Evolutionary conservation across 2,113 vertebrate species (phyloP).

Genomic region (Polypterus senegalus): DNA sequence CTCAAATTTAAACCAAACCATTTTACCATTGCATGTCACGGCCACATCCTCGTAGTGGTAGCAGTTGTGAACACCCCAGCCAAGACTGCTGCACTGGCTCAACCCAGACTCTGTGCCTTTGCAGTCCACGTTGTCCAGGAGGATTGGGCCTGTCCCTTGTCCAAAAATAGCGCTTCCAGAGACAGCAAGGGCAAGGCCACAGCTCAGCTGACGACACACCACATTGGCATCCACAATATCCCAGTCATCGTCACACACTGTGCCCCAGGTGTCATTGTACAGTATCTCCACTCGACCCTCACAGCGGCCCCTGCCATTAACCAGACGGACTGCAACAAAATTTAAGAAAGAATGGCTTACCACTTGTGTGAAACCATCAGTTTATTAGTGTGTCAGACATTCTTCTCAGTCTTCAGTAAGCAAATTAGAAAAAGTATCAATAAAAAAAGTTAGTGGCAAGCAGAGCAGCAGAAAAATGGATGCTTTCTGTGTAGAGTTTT

Average conservation of each 20-base stretch:
- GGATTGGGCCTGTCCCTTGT: conserved; percentile 67
- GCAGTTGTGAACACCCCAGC: conserved; percentile 92
- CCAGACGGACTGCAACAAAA: conserved; percentile 54
- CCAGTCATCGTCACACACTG: conserved; percentile 91
- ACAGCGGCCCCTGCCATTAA: conserved; percentile 67
- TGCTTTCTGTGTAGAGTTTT: too few species aligned
- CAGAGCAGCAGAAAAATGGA: too few species aligned
- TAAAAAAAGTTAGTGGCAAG: too few species aligned
- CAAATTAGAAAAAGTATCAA: too few species aligned
- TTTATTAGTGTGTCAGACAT: too few species aligned
- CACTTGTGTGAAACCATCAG: too few species aligned
- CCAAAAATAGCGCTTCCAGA: conserved; percentile 66
- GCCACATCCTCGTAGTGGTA: conserved; percentile 94
- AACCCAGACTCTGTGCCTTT: conserved; percentile 63
- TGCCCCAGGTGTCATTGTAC: conserved; percentile 73
- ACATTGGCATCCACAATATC: conserved; percentile 87
- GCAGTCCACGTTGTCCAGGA: conserved; percentile 90
- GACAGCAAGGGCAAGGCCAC: conserved; percentile 58
- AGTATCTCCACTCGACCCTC: conserved; percentile 80
- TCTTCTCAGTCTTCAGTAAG: too few species aligned
- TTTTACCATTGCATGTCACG: conserved; percentile 69
- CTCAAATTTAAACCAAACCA: background rate
- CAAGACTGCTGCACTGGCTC: conserved; percentile 70
- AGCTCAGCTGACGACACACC: conserved; percentile 79
- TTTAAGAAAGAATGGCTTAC: background rate